Evolutionary conservation across 2,888 invertebrate genomes (phyloP).

Genomic region (Drosophila paracracens): DNA sequence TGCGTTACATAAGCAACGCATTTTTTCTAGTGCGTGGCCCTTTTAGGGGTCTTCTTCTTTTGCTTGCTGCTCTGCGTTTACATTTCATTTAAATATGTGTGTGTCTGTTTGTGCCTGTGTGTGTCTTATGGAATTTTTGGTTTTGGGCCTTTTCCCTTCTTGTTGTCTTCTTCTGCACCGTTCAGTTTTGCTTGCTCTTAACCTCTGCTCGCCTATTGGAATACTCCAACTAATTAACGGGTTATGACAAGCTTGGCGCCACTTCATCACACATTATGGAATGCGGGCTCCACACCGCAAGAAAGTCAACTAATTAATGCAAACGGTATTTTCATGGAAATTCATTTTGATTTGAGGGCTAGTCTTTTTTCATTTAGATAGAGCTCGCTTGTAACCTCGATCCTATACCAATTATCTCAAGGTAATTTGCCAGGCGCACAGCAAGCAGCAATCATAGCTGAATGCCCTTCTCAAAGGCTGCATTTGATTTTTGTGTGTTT

Average conservation of each 20-base stretch:
- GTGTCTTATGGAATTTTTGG: conserved; percentile 35
- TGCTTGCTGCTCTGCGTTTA: conserved; percentile 22
- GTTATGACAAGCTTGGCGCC: conserved; percentile 80
- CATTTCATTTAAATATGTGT: conserved; percentile 29
- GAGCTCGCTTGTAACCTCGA: conserved; percentile 69
- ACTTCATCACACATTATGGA: conserved; percentile 56
- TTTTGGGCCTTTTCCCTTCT: conserved; percentile 32
- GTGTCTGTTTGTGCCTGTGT: conserved; percentile 16
- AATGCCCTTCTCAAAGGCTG: conserved; percentile 41
- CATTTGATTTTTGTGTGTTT: conserved; percentile 20
- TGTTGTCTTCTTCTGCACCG: conserved; percentile 16
- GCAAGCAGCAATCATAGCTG: conserved; percentile 26
- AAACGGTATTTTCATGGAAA: conserved; percentile 31
- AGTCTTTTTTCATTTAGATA: conserved; percentile 7
- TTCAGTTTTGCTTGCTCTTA: conserved; percentile 25
- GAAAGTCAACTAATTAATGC: conserved; percentile 39
- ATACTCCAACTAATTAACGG: conserved; percentile 84
- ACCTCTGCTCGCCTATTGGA: conserved; percentile 80
- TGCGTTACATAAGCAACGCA: conserved; percentile 47
- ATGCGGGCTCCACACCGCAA: conserved; percentile 10
- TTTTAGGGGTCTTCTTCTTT: conserved; percentile 41
- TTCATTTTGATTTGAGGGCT: conserved; percentile 35
- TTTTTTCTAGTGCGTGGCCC: conserved; percentile 57
- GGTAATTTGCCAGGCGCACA: conserved; percentile 79
- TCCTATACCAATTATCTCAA: conserved; percentile 84